Conservation (phyloP, 64 coral and sea anemone species). For the Stichodactyla helianthus region DNA sequence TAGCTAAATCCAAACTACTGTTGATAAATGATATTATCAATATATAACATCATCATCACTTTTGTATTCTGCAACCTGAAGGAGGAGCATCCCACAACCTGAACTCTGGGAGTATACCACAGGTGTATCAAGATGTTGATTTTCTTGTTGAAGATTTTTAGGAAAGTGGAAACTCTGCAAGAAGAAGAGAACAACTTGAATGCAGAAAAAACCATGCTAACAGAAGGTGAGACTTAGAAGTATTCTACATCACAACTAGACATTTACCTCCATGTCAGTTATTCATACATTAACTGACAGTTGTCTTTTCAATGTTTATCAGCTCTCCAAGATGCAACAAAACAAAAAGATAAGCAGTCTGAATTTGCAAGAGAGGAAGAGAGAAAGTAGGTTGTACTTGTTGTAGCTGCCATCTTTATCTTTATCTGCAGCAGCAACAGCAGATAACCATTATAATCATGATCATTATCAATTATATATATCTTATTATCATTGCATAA, state of each 20-base stretch:
- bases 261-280: neutral
- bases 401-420: neutral
- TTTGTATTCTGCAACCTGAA: too few relatives aligned
- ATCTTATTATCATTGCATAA: too few relatives aligned
- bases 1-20: too few relatives aligned
- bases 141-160: slow-evolving; percentile 1
- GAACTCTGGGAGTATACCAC: too few relatives aligned
- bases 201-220: neutral
- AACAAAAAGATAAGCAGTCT: slow-evolving; percentile 34
- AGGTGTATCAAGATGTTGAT: neutral
- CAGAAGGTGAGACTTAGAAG: neutral
- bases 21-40: too few relatives aligned
- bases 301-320: neutral
- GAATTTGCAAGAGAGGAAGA: slow-evolving; percentile 49
- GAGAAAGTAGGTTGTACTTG: slow-evolving; percentile 35
- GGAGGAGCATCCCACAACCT: too few relatives aligned
- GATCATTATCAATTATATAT: neutral
- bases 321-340: neutral
- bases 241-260: neutral
- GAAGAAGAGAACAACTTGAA: neutral
- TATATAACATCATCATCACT: too few relatives aligned
- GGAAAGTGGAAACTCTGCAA: neutral
- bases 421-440: neutral
- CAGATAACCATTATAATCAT: neutral
- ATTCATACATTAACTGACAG: neutral